Conservation (phyloP, 1,140 invertebrate genomes). For the Coptotermes formosanus region DNA sequence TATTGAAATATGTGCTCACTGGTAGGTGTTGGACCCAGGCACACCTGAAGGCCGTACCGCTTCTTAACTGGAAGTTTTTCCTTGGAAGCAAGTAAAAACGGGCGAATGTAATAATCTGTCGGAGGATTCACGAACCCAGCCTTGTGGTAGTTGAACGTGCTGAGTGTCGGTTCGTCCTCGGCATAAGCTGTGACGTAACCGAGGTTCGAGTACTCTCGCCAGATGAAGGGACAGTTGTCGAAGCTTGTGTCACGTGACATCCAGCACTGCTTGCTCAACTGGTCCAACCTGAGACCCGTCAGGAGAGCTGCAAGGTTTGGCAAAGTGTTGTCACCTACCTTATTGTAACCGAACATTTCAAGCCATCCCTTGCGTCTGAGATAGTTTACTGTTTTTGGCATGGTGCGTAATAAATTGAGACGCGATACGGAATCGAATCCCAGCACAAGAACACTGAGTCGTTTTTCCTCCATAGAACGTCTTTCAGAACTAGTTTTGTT, state of each 20-base stretch:
- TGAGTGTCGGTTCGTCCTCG: slow-evolving; percentile 73
- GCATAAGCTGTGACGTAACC: slow-evolving; percentile 76
- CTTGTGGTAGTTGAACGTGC: slow-evolving; percentile 79
- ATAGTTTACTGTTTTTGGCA: slow-evolving; percentile 18
- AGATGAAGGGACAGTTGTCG: slow-evolving; percentile 70
- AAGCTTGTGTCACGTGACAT: slow-evolving; percentile 27
- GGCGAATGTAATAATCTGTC: slow-evolving; percentile 77
- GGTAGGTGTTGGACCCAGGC: not conserved
- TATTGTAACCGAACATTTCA: slow-evolving; percentile 28
- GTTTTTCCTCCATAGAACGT: not conserved
- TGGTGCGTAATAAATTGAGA: slow-evolving; percentile 23
- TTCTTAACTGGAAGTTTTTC: not conserved
- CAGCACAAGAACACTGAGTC: slow-evolving; percentile 19
- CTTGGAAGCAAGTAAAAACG: slow-evolving; percentile 56
- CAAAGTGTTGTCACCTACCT: slow-evolving; percentile 46
- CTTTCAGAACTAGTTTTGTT: not conserved
- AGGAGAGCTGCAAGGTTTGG: slow-evolving; percentile 77
- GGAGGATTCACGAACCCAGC: slow-evolving; percentile 74
- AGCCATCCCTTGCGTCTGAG: not conserved
- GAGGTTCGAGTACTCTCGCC: slow-evolving; percentile 68
- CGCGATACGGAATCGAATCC: slow-evolving; percentile 23
- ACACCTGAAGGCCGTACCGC: not conserved
- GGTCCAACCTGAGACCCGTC: slow-evolving; percentile 54
- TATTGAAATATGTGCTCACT: slow-evolving; percentile 33
- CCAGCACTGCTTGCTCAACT: slow-evolving; percentile 33